Conservation (phyloP, 2,888 invertebrate species). For the Podabrus alpinus region DNA sequence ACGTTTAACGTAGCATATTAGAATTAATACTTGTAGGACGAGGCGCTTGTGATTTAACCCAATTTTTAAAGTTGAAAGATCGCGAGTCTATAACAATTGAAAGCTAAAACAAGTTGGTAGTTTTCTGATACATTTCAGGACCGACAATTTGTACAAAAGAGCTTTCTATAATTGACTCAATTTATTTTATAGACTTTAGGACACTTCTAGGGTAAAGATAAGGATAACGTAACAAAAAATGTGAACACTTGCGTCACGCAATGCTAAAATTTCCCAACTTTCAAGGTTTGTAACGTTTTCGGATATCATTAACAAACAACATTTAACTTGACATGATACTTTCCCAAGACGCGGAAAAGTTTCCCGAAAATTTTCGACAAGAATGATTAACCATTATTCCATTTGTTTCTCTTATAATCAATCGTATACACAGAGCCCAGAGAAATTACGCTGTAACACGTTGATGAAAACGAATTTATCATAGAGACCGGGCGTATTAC, state of each 20-base stretch:
- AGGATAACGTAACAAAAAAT: slow-evolving; percentile 2
- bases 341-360: background rate
- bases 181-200: slow-evolving; percentile 4
- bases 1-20: slow-evolving; percentile 3
- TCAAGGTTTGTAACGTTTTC: background rate
- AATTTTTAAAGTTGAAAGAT: background rate
- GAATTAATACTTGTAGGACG: background rate
- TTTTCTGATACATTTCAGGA: background rate
- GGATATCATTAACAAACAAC: background rate
- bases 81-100: background rate
- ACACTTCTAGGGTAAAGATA: slow-evolving; percentile 4
- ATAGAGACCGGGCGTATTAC: background rate
- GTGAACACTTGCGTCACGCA: slow-evolving; percentile 1
- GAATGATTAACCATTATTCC: background rate
- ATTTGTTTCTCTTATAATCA: background rate
- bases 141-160: slow-evolving; percentile 3
- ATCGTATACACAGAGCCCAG: background rate
- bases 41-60: background rate
- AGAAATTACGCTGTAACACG: background rate
- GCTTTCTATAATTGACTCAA: slow-evolving; percentile 4
- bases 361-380: background rate
- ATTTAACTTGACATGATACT: background rate
- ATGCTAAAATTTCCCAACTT: background rate
- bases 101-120: slow-evolving; percentile 1
- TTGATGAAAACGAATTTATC: background rate